These are phyloP conservation scores for Biston betularia DNA, from an alignment of 2,888 invertebrate genomes.

Conservation along the genomic window DNA sequence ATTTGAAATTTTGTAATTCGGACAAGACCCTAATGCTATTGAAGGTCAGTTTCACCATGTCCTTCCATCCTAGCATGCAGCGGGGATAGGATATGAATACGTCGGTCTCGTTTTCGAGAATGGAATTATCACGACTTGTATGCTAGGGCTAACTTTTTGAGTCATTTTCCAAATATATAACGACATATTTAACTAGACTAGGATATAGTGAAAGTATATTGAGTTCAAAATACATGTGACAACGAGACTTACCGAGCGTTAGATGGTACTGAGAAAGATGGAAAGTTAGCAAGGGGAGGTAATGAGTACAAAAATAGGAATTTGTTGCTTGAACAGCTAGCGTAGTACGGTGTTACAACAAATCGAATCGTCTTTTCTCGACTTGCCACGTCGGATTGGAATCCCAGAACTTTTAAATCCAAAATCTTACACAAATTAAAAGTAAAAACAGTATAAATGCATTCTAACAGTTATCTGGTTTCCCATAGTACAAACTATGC, in stretches of 20 bases:
- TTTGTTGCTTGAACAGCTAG: constrained; percentile 16
- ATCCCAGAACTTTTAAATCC: background rate
- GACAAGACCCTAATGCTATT: too few relatives aligned
- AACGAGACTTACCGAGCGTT: constrained; percentile 22
- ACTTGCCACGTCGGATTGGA: too few relatives aligned
- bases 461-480: too few relatives aligned
- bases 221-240: constrained; percentile 47
- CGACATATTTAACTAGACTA: background rate
- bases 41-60: background rate
- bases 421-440: too few relatives aligned
- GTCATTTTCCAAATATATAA: background rate
- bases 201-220: constrained; percentile 4
- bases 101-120: too few relatives aligned
- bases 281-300: constrained; percentile 12
- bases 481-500: too few relatives aligned
- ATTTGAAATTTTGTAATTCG: too few relatives aligned
- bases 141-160: too few relatives aligned
- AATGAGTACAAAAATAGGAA: constrained; percentile 15
- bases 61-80: too few relatives aligned
- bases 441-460: too few relatives aligned
- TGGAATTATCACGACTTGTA: too few relatives aligned
- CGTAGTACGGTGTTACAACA: background rate
- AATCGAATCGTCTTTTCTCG: background rate
- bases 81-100: too few relatives aligned
- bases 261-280: background rate